Evolutionary conservation across 2,797 vertebrate genomes (phyloP), one percentile per base, ranked within the genome.

Genomic region (Falco rusticolus): DNA sequence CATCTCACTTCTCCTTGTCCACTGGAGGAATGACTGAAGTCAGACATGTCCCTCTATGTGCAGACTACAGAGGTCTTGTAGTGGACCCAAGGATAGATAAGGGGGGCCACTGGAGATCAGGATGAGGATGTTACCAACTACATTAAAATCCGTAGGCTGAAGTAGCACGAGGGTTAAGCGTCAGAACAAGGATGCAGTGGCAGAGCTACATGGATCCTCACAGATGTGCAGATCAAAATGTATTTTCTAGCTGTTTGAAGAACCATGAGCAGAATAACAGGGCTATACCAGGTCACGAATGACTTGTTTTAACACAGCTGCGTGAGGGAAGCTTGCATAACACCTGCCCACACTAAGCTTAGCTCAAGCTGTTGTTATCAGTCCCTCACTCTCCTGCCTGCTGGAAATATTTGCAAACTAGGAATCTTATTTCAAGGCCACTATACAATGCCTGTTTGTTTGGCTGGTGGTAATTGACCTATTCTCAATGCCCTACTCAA

Each of bases 291-390:
- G 94, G 96, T 97, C 94, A 95, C 20, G 3, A 94, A 60, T 95
- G 63, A 86, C 83, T 97, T 96, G 89, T 87, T 96, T 89, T 93
- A 95, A 56, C 90, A 92, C 90, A 96, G 93, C 91, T 97, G 90
- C 86, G 87, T 96, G 95, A 97, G 91, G 93, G 95, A 97, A 97
- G 89, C 95, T 97, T 97, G 94, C 93, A 96, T 97, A 97, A 96
- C 95, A 95, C 95, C 96, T 96, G 90, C 96, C 96, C 89, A 95
- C 97, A 84, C 93, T 84, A 12, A 91, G 91, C 84, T 93, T 71
- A 94, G 87, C 95, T 96, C 96, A 96, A 94, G 95, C 91, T 95
- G 95, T 93, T 97, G 78, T 93, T 93, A 96, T 82, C 95, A 72
- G 83, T 87, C 86, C 87, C 51, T 96, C 56, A 8, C 51, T 95